Evolutionary conservation across 2,797 vertebrate species (phyloP), one percentile per base, ranked within the genome.

Genomic region (Crocodylus rhombifer): DNA sequence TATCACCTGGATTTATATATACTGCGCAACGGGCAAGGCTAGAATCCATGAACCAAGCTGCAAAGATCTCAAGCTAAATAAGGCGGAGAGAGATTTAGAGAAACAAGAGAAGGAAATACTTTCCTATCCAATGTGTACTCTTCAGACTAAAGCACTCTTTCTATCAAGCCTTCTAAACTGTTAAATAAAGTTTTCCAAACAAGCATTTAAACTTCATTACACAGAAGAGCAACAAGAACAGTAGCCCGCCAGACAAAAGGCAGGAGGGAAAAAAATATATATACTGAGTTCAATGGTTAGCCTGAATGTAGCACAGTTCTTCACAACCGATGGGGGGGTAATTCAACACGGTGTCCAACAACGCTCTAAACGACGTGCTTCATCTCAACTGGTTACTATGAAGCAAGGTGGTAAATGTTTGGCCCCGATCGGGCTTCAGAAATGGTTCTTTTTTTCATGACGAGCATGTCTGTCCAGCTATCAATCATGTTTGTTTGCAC

Each of bases 131-230:
- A 97, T 98, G 98, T 97, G 98, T 98, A 98, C 98, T 98, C 98
- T 98, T 98, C 98, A 98, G 97, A 97, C 98, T 98, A 98, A 99
- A 98, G 98, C 98, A 98, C 98, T 99, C 98, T 98, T 98, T 97
- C 98, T 99, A 98, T 98, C 97, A 97, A 98, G 98, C 98, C 98
- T 98, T 98, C 98, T 99, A 98, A 98, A 98, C 98, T 99, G 98
- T 99, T 98, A 98, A 99, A 99, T 99, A 98, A 99, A 98, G 97
- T 98, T 97, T 98, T 98, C 98, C 98, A 98, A 99, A 99, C 98
- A 98, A 99, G 98, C 98, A 98, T 98, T 98, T 98, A 98, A 98
- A 98, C 98, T 98, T 98, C 98, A 98, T 98, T 97, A 98, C 96
- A 97, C 97, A 98, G 98, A 98, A 98, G 96, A 98, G 98, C 98